Percentiles rank a stretch among this genome's conserved stretches.
Conservation (phyloP, 2,113 vertebrate genomes). For the Nipponia nippon region DNA sequence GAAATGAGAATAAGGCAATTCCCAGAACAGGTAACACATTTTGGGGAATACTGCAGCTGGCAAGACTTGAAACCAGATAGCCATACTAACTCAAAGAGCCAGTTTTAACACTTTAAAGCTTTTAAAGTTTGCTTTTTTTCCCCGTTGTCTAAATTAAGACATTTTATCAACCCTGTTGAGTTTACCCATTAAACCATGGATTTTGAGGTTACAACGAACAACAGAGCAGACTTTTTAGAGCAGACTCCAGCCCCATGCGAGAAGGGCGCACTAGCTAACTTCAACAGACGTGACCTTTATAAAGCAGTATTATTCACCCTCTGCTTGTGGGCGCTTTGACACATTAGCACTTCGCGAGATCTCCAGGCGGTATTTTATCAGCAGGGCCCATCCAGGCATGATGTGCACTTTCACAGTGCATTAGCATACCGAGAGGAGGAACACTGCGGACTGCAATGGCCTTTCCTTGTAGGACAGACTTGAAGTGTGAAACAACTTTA, state of each 20-base stretch:
- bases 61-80: neutral
- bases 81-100: neutral
- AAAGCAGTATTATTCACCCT: neutral
- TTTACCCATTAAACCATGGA: neutral
- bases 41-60: neutral
- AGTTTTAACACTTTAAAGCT: neutral
- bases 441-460: neutral
- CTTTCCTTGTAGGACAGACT: neutral
- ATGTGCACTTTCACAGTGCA: conserved; percentile 51
- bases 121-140: neutral
- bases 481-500: neutral
- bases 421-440: conserved; percentile 57
- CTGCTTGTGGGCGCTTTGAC: conserved; percentile 23
- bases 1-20: neutral
- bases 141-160: neutral
- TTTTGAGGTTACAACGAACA: neutral
- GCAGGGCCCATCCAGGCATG: conserved; percentile 54
- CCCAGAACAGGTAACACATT: neutral
- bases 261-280: neutral
- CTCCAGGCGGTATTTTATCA: conserved; percentile 49
- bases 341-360: conserved; percentile 14
- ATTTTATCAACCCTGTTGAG: neutral
- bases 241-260: neutral
- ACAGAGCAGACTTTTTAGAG: neutral
- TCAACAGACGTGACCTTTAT: conserved; percentile 47